Evolutionary conservation across 1,140 invertebrate species (phyloP), one percentile per base, ranked within the genome.

Genomic region (Sarcophaga peregrina): DNA sequence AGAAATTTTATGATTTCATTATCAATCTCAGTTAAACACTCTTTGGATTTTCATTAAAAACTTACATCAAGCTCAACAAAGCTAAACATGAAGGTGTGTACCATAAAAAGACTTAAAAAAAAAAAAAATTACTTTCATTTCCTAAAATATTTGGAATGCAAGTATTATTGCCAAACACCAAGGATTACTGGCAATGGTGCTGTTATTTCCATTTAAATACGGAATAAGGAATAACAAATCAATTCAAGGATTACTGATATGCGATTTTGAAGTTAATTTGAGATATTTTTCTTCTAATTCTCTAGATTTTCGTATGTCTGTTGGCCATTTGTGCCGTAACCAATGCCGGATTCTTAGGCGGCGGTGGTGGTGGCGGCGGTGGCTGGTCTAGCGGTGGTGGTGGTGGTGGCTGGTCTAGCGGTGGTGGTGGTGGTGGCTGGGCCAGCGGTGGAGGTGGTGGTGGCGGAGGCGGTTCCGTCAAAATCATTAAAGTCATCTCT

Each of bases 321-420:
- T 86, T 88, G 50, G 87, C 87, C 78, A 85, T 85, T 50, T 88
- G 87, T 86, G 87, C 87, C 58, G 81, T 87, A 84, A 86, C 87
- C 80, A 86, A 87, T 20, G 87, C 86, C 8, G 87, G 87, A 50
- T 88, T 88, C 86, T 85, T 88, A 54, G 54, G 83, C 11, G 80
- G 80, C 46, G 84, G 85, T 52, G 8, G 20, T 83, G 85, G 85
- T 58, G 86, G 85, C 6, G 85, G 85, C 72, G 87, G 87, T 78
- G 85, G 83, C 8, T 58, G 84, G 0, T 82, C 68, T 82, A 84
- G 80, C 25, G 48, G 72, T 50, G 50, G 74, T 9, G 80, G 81
- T 72, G 87, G 86, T 74, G 86, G 85, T 9, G 83, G 85, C 20
- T 86, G 62, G 62, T 17, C 84, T 0, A 84, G 85, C 68, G 86